Percentiles rank a stretch among this genome's conserved stretches.
Conservation (phyloP, 2,113 vertebrate genomes). For the Ctenodactylus gundi region DNA sequence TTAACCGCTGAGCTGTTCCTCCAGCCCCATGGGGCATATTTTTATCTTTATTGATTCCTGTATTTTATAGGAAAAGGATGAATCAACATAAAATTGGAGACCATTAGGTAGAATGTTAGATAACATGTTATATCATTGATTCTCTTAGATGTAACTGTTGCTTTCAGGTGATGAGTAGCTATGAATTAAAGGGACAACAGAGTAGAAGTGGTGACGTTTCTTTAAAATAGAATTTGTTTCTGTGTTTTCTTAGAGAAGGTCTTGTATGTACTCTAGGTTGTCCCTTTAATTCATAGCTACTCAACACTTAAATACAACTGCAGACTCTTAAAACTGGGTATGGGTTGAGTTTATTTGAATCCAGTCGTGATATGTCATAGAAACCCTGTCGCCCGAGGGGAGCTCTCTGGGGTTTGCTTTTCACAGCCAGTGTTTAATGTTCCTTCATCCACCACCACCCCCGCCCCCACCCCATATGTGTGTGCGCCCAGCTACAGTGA, state of each 20-base stretch:
- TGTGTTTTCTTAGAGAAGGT: too few species aligned
- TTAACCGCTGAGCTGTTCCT: too few species aligned
- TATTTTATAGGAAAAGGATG: neutral
- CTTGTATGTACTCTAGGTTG: too few species aligned
- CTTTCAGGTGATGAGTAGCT: too few species aligned
- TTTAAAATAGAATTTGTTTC: too few species aligned
- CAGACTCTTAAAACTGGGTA: neutral
- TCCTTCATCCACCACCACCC: too few species aligned
- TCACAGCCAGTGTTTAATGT: neutral
- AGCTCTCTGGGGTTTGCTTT: neutral
- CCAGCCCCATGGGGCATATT: too few species aligned
- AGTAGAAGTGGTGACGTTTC: too few species aligned
- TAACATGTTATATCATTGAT: neutral
- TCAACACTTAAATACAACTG: neutral
- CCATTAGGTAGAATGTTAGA: neutral
- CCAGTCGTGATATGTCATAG: neutral
- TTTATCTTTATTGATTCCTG: neutral
- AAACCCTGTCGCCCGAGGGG: neutral
- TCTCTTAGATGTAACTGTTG: neutral
- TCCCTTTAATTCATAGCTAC: neutral
- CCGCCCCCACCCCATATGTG: too few species aligned
- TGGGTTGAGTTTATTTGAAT: neutral
- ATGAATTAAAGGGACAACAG: too few species aligned
- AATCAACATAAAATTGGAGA: neutral
- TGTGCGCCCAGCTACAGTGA: accelerated